Percentiles rank a stretch among this genome's conserved stretches.
Conservation (phyloP, 2,888 invertebrate genomes). For the Caenorhabditis becei region DNA sequence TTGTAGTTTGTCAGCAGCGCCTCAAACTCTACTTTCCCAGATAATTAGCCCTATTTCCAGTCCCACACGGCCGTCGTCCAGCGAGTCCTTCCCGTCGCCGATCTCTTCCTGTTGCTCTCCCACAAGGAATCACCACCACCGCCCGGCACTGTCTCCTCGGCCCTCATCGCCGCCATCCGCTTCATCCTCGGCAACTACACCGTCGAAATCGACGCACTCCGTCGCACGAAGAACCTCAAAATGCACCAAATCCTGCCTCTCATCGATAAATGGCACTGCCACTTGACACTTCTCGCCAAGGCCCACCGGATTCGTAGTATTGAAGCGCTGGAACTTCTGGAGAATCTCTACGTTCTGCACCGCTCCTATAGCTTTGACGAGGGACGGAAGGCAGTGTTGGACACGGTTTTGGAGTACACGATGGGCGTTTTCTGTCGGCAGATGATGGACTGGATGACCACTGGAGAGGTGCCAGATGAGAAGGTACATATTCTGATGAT, state of each 20-base stretch:
- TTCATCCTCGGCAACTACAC: slow-evolving; percentile 45
- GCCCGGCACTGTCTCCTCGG: slow-evolving; percentile 20
- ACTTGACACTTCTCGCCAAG: slow-evolving; percentile 30
- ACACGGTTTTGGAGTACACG: slow-evolving; percentile 47
- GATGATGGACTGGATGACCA: slow-evolving; percentile 58
- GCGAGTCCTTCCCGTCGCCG: slow-evolving; percentile 28
- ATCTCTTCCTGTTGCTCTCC: slow-evolving; percentile 18
- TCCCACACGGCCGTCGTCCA: slow-evolving; percentile 35
- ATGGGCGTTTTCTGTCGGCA: slow-evolving; percentile 55
- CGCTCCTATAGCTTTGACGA: slow-evolving; percentile 16
- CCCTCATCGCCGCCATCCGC: slow-evolving; percentile 47
- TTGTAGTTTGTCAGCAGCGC: not conserved
- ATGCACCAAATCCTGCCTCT: slow-evolving; percentile 42
- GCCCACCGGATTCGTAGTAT: slow-evolving; percentile 24
- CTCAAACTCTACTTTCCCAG: not conserved
- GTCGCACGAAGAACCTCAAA: slow-evolving; percentile 24
- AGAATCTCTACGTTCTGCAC: slow-evolving; percentile 32
- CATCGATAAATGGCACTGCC: slow-evolving; percentile 37
- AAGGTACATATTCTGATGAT: slow-evolving; percentile 13
- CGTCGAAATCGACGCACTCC: slow-evolving; percentile 46
- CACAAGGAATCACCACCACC: slow-evolving; percentile 17
- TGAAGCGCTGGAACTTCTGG: slow-evolving; percentile 36
- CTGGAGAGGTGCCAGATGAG: slow-evolving; percentile 37
- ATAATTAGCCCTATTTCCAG: slow-evolving; percentile 22
- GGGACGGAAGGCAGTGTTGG: slow-evolving; percentile 18